phyloP scores from a whole-genome alignment of 2,113 vertebrate genomes.

The Cairina moschata region DNA sequence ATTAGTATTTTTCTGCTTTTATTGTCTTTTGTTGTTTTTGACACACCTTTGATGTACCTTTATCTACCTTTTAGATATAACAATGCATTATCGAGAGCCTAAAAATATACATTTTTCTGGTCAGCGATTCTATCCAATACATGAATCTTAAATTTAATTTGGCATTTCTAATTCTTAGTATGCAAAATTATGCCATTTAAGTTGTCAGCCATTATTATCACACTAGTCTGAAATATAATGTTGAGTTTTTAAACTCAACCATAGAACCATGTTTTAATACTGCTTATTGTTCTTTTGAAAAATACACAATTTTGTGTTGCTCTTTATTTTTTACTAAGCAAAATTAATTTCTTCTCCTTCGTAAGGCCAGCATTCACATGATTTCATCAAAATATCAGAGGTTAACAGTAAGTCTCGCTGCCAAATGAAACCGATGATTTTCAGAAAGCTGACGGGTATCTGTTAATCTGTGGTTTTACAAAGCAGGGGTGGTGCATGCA shows the following conservation, averaged over 20 bases:
- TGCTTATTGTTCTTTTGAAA: neutral
- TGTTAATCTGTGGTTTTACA: neutral
- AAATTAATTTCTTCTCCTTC: neutral
- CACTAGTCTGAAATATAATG: neutral
- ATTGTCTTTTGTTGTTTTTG: neutral
- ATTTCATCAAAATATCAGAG: neutral
- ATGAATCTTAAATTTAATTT: neutral
- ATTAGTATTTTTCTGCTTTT: neutral
- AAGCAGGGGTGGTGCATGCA: neutral
- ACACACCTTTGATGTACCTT: neutral
- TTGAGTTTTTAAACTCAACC: neutral
- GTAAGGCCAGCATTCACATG: neutral
- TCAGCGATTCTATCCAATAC: neutral
- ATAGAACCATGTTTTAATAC: neutral
- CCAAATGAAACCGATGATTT: neutral
- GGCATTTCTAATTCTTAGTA: neutral
- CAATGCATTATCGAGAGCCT: neutral
- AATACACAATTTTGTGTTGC: neutral
- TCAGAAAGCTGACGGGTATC: neutral
- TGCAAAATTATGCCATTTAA: neutral
- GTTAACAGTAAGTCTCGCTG: neutral
- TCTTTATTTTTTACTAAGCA: neutral
- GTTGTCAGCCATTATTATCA: neutral
- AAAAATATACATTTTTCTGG: neutral
- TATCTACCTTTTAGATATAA: neutral